A percentile compares a stretch with the other conserved stretches of the same genome.
phyloP scores from a whole-genome alignment of 1,140 invertebrate genomes.

The Panulirus ornatus region DNA sequence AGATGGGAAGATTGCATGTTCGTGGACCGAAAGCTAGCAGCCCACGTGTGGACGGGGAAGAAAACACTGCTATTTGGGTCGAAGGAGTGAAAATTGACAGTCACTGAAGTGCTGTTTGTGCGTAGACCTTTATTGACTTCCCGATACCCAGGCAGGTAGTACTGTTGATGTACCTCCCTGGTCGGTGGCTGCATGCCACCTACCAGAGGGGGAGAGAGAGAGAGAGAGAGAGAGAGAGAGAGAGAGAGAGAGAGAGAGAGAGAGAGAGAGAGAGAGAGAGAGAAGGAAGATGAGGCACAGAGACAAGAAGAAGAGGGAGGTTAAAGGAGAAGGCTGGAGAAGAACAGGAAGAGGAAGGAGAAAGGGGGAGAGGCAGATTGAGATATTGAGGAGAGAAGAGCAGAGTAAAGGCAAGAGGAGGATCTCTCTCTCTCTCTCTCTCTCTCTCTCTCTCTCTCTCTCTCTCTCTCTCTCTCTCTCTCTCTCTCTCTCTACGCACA shows the following conservation, averaged over 20 bases:
- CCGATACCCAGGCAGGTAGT: too few relatives aligned
- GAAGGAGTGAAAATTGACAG: too few relatives aligned
- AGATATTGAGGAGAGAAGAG: too few relatives aligned
- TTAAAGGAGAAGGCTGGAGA: not conserved
- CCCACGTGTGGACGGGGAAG: too few relatives aligned
- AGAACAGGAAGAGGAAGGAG: not conserved
- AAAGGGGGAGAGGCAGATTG: not conserved
- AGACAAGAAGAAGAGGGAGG: not conserved
- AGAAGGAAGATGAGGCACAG: not conserved
- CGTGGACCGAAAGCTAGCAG: too few relatives aligned
- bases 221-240: slow-evolving; percentile 6
- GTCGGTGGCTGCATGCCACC: too few relatives aligned
- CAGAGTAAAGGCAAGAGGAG: not conserved
- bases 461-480: slow-evolving; percentile 1
- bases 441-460: not conserved
- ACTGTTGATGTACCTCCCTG: too few relatives aligned
- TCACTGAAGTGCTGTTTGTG: too few relatives aligned
- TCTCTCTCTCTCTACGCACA: not conserved
- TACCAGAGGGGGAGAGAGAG: not conserved
- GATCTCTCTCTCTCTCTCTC: slow-evolving; percentile 3
- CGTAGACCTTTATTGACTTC: too few relatives aligned
- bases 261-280: slow-evolving; percentile 17
- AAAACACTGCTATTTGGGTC: too few relatives aligned
- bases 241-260: not conserved
- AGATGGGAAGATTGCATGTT: too few relatives aligned